Evolutionary conservation across 2,113 vertebrate species (phyloP).

Genomic region (Oreotrochilus melanogaster): DNA sequence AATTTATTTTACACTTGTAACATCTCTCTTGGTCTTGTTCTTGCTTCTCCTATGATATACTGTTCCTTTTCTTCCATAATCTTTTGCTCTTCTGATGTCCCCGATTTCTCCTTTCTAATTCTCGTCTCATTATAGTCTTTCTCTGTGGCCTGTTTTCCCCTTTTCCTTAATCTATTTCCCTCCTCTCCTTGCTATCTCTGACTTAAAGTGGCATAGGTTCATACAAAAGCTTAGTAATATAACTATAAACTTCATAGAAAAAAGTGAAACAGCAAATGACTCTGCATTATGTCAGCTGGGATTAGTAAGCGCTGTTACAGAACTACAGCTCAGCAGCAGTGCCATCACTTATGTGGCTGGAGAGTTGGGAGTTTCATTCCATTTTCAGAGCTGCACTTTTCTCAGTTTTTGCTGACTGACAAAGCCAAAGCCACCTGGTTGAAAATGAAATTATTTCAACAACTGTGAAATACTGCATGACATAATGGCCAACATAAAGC

Average conservation of each 20-base stretch:
- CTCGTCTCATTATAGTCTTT: background rate
- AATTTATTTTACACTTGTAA: background rate
- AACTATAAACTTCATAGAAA: background rate
- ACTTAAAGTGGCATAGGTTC: background rate
- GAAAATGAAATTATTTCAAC: constrained; percentile 67
- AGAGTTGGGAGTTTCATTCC: constrained; percentile 32
- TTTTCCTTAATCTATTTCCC: background rate
- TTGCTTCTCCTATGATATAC: background rate
- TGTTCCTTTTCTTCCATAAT: background rate
- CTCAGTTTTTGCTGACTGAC: constrained; percentile 30
- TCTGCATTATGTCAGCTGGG: background rate
- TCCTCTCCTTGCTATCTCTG: background rate
- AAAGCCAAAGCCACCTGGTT: constrained; percentile 52
- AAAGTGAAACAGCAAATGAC: background rate
- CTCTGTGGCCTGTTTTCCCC: background rate
- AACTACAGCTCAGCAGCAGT: background rate
- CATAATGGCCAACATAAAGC: constrained; percentile 47
- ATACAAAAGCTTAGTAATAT: background rate
- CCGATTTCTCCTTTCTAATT: constrained; percentile 6
- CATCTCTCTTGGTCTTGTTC: background rate
- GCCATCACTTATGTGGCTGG: background rate
- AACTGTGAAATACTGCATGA: constrained; percentile 65
- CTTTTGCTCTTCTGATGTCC: background rate
- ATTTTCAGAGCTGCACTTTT: constrained; percentile 12
- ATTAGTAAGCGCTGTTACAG: background rate